Evolutionary conservation across 2,113 vertebrate genomes (phyloP), one percentile per base, ranked within the genome.

Genomic region (Myrmecophaga tridactyla): DNA sequence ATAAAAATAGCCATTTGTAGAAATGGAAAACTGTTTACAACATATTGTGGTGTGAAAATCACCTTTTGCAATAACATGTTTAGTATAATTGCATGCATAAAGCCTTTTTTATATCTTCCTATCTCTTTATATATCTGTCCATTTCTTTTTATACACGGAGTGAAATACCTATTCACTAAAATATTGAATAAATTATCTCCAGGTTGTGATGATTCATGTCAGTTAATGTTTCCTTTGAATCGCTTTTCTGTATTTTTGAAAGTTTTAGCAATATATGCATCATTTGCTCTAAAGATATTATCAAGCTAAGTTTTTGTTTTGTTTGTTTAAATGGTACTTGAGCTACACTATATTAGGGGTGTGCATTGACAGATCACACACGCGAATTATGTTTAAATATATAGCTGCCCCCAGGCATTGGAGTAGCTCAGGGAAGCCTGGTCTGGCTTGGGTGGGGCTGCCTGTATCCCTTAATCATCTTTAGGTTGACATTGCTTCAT

Each of bases 341-440:
- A n/a, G 17, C 27, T 86, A 18, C 7, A 2, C 5, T 75, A 41
- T 3, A 76, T 67, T 41, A 58, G 3, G 36, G 5, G 15, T 89
- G 5, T 7, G 1, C 21, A n/a, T 15, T 72, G 43, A 20, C 13
- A 31, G 15, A 69, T 80, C 21, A 31, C 12, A 89, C 51, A 41
- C 84, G 12, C 63, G 65, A 65, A 3, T 43, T 76, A 63, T 25
- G 1, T 14, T 75, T 23, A 41, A 41, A 92, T 20, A 31, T 14
- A 78, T 2, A 62, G 11, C 67, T 77, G 36, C 12, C 2, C 8
- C 4, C 46, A 62, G 41, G 29, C 2, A 36, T 56, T 73, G 2
- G 60, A 21, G 17, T 34, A 25, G 0, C 3, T 13, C 2, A 8
- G 8, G 12, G 11, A 83, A 12, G 4, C 5, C 23, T 58, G 3